Evolutionary conservation across 2,797 vertebrate species (phyloP).

Genomic region (Gallinago solitaria): DNA sequence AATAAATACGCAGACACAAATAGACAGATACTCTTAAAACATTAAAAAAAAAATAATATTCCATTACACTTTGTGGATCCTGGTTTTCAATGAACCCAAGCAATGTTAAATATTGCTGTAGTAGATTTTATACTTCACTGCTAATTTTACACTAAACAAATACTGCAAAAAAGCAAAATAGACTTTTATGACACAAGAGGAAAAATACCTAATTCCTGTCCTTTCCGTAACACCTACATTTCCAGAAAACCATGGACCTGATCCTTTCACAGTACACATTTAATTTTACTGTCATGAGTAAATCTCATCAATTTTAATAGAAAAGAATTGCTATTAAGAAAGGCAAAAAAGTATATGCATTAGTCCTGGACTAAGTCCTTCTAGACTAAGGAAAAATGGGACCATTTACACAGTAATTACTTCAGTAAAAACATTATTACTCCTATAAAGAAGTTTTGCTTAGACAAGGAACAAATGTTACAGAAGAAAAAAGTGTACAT

Average conservation of each 20-base stretch:
- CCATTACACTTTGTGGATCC: neutral
- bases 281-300: neutral
- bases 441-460: neutral
- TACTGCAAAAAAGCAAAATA: neutral
- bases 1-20: slow-evolving; percentile 25
- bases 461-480: neutral
- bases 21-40: slow-evolving; percentile 3
- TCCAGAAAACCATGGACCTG: neutral
- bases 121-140: slow-evolving; percentile 17
- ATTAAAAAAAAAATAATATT: neutral
- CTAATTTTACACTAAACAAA: slow-evolving; percentile 52
- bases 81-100: slow-evolving; percentile 25
- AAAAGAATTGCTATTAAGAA: neutral
- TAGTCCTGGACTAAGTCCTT: neutral
- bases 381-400: neutral
- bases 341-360: neutral
- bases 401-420: neutral
- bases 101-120: slow-evolving; percentile 11
- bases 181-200: neutral
- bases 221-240: neutral
- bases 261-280: neutral
- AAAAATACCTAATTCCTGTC: neutral
- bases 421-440: neutral
- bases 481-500: neutral
- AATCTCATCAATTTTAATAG: neutral